A percentile compares a stretch with the other conserved stretches of the same genome.
phyloP scores from a whole-genome alignment of 1,140 invertebrate genomes.

The Trypoxylus dichotomus region DNA sequence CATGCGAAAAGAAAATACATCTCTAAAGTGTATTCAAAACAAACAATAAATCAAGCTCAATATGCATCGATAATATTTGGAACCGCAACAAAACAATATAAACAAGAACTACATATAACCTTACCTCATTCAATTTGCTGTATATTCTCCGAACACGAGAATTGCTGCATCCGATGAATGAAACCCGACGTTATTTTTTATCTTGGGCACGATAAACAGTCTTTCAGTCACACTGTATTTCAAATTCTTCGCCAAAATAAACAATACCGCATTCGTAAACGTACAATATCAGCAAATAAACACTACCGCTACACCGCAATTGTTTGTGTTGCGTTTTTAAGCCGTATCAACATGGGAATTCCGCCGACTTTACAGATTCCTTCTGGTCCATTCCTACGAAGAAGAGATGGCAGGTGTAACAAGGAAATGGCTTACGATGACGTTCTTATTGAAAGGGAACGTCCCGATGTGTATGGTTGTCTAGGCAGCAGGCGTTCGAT shows the following conservation, averaged over 20 bases:
- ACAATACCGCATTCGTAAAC: background rate
- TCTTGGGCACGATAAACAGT: background rate
- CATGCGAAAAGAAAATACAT: too few relatives aligned
- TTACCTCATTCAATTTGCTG: background rate
- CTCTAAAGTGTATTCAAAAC: background rate
- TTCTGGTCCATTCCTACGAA: conserved; percentile 16
- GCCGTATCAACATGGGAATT: background rate
- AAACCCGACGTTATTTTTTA: background rate
- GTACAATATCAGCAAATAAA: background rate
- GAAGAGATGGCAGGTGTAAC: conserved; percentile 25
- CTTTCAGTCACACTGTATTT: background rate
- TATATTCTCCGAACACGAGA: background rate
- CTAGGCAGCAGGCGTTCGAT: background rate
- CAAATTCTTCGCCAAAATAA: background rate
- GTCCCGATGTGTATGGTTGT: background rate
- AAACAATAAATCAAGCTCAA: background rate
- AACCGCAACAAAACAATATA: background rate
- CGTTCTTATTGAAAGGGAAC: background rate
- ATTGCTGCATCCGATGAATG: background rate
- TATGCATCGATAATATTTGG: background rate
- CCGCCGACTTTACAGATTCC: conserved; percentile 8
- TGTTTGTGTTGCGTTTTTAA: background rate
- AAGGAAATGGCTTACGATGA: background rate
- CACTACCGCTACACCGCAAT: background rate
- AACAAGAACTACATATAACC: background rate